Conservation (phyloP, 1,140 invertebrate species). For the Drosophila arizonae region DNA sequence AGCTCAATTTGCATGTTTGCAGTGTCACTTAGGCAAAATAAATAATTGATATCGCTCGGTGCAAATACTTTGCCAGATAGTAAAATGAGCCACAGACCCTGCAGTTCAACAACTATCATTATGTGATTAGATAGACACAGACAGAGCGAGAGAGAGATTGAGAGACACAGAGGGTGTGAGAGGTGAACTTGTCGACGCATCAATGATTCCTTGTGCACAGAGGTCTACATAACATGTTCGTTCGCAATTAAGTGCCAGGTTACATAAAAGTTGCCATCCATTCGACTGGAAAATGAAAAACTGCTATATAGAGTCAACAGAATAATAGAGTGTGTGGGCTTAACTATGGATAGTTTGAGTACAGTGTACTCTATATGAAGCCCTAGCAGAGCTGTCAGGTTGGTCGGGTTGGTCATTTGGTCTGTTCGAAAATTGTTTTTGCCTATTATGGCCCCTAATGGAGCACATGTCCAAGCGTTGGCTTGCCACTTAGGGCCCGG, state of each 20-base stretch:
- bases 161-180: neutral
- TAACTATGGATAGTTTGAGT: constrained; percentile 15
- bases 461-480: constrained; percentile 26
- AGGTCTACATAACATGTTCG: constrained; percentile 8
- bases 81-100: constrained; percentile 4
- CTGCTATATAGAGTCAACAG: constrained; percentile 21
- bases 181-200: constrained; percentile 57
- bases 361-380: constrained; percentile 13
- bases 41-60: constrained; percentile 58
- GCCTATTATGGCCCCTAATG: constrained; percentile 36
- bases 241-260: constrained; percentile 56
- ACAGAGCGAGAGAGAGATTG: neutral
- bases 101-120: constrained; percentile 19
- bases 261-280: constrained; percentile 51
- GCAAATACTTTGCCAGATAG: constrained; percentile 10
- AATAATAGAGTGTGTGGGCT: constrained; percentile 22
- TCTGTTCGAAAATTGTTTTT: constrained; percentile 19
- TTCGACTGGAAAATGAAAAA: constrained; percentile 68
- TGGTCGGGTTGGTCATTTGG: constrained; percentile 11
- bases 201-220: constrained; percentile 48
- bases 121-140: constrained; percentile 26
- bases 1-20: constrained; percentile 51
- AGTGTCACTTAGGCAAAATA: constrained; percentile 56
- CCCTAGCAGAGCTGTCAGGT: constrained; percentile 20
- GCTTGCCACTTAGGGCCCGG: constrained; percentile 18